Base-by-base conservation (phyloP, 2,888 invertebrate genomes). In the Ypsolopha sequella region DNA sequence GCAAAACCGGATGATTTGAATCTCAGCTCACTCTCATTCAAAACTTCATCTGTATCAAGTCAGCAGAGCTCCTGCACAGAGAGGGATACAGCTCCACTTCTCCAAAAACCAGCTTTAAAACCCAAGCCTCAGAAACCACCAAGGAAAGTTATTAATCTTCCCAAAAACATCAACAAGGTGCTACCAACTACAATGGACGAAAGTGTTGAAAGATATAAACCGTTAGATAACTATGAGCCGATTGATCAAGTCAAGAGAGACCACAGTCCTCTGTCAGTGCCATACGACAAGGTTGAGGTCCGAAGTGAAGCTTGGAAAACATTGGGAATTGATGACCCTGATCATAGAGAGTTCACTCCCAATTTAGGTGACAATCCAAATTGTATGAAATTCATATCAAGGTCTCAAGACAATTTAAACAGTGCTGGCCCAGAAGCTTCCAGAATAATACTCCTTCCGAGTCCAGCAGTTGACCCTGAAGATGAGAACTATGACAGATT, bases 221-320 rank as follows among this genome's bases (percentile, higher is more conserved):
- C 84, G 56, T 69, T 89, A 50, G 87, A 87, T 56, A 85, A 88
- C 60, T 79, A 88, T 70, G 81, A 88, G 62, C 86, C 87, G 35
- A 79, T 81, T 59, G 81, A 81, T 49, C 78, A 77, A 60, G 80
- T 87, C 6, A 87, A 87, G 53, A 80, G 87, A 54, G 88, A 89
- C 58, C 65, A 65, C 9, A 79, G 78, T 60, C 77, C 80, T 52
- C 69, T 73, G 49, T 73, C 73, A 52, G 76, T 79, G 69, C 88
- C 91, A 64, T 95, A 95, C 72, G 95, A 95, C 65, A 88, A 91
- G 65, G 90, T 95, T 34, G 93, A 94, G 80, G 89, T 92, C 6
- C 88, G 93, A 55, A 92, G 88, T 62, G 92, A 95, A 62, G 95
- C 95, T 7, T 95, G 95, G 95, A 91, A 90, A 67, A 94, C 94